Evolutionary conservation across 1,140 invertebrate species (phyloP), one percentile per base, ranked within the genome.

Genomic region (Pseudomyrmex cubaensis): DNA sequence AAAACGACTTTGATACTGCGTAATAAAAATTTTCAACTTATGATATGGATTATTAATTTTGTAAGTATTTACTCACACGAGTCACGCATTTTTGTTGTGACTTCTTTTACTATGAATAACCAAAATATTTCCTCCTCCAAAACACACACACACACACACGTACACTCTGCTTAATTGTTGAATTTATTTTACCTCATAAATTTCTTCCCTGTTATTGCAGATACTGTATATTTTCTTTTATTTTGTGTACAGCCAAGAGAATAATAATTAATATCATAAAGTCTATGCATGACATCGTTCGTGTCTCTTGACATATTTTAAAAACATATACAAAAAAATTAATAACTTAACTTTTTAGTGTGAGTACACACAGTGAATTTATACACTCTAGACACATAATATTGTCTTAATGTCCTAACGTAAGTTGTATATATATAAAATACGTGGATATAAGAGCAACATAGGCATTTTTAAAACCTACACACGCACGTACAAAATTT

Each of bases 381-480:
- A 61, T 4, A 48, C 62, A 35, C 35, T 35, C 5, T 7, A 76
- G 20, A n/a, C 62, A 85, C 74, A 76, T 84, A 82, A 57, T 15
- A 70, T 70, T 74, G 73, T 85, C 75, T 80, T 74, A 5, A 64
- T 73, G 61, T 85, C 46, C 64, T 84, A 85, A 85, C 59, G 80
- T 78, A 87, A 56, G 70, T 25, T 56, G 56, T 67, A 35, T 7
- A 35, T 70, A 78, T 35, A 35, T 70, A 78, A 78, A 7, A 69
- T 10, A 12, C n/a, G n/a, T 46, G 62, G 20, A 67, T 74, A 35
- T 35, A 84, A 76, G 82, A 76, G 82, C 17, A 59, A 83, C 84
- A 35, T 35, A 64, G 57, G 22, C 2, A 82, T 52, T 9, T 12
- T 80, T 46, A 56, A n/a, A 66, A 84, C 62, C 46, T 73, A 50